Evolutionary conservation across 2,797 vertebrate genomes (phyloP).

Genomic region (Tenualosa thibaudeaui): DNA sequence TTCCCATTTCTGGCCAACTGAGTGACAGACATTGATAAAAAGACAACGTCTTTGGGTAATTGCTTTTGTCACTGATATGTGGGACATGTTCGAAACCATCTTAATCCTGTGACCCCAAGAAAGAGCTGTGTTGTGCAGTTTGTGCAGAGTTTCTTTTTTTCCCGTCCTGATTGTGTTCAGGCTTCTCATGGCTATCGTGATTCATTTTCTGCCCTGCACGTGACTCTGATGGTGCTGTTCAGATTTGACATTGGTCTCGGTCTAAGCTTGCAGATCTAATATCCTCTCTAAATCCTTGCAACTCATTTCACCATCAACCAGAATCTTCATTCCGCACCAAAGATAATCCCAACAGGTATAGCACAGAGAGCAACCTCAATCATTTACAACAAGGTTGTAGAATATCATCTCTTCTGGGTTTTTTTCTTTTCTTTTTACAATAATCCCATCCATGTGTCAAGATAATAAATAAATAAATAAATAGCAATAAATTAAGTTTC

Average conservation of each 20-base stretch:
- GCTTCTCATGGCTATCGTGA: slow-evolving; percentile 33
- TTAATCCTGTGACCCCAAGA: slow-evolving; percentile 28
- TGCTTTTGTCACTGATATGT: slow-evolving; percentile 63
- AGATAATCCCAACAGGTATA: slow-evolving; percentile 52
- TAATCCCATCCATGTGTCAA: slow-evolving; percentile 66
- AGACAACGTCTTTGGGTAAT: slow-evolving; percentile 10
- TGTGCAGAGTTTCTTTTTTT: background rate
- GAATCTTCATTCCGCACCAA: slow-evolving; percentile 79
- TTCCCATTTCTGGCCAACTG: slow-evolving; percentile 44
- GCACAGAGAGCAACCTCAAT: slow-evolving; percentile 39
- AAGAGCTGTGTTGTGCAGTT: slow-evolving; percentile 35
- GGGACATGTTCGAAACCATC: slow-evolving; percentile 34
- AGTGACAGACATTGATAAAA: slow-evolving; percentile 38
- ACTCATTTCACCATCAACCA: slow-evolving; percentile 63
- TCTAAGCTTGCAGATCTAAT: slow-evolving; percentile 54
- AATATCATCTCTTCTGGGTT: slow-evolving; percentile 8
- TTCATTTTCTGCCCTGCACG: slow-evolving; percentile 38
- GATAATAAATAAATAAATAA: slow-evolving; percentile 62
- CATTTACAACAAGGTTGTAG: slow-evolving; percentile 6
- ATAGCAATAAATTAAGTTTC: slow-evolving; percentile 71
- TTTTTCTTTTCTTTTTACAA: slow-evolving; percentile 48
- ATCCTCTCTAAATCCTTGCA: slow-evolving; percentile 54
- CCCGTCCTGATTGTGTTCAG: slow-evolving; percentile 20
- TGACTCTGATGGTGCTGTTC: slow-evolving; percentile 62
- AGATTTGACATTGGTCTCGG: slow-evolving; percentile 66